These are phyloP conservation scores for Laupala kohalensis DNA, from an alignment of 1,140 invertebrate species.

Conservation along the genomic window DNA sequence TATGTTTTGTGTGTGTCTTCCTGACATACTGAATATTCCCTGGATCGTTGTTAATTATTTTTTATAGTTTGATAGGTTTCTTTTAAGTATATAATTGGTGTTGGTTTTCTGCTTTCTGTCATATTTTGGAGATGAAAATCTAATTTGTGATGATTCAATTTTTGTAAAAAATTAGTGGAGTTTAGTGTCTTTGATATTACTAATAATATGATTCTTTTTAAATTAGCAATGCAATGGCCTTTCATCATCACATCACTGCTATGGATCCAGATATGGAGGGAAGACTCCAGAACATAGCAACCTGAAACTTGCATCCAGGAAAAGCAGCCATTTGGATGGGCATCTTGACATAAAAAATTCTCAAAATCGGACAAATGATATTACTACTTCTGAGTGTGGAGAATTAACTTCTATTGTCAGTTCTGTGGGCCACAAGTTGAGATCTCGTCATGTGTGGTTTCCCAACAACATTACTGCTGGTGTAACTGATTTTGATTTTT, in stretches of 20 bases:
- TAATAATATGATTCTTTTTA: too few species aligned
- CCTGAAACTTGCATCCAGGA: constrained; percentile 14
- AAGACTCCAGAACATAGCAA: neutral
- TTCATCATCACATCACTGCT: constrained; percentile 15
- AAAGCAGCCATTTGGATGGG: constrained; percentile 20
- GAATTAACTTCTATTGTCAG: constrained; percentile 20
- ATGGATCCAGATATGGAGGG: constrained; percentile 23
- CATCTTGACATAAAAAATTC: neutral
- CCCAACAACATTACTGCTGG: constrained; percentile 19
- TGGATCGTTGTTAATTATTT: too few species aligned
- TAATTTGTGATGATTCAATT: too few species aligned
- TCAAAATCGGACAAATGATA: neutral
- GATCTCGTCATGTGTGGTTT: constrained; percentile 17
- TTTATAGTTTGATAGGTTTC: too few species aligned
- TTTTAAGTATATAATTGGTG: too few species aligned
- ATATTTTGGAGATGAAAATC: too few species aligned
- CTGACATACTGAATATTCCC: too few species aligned
- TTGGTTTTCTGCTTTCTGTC: too few species aligned
- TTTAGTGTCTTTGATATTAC: too few species aligned
- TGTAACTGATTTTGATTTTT: constrained; percentile 17
- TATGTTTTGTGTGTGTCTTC: too few species aligned
- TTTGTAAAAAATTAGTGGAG: too few species aligned
- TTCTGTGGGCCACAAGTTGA: constrained; percentile 18
- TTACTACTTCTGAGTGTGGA: constrained; percentile 2
- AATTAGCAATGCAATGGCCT: constrained; percentile 5